A percentile compares a stretch with the other conserved stretches of the same genome.
Evolutionary conservation across 1,140 invertebrate species (phyloP).

Genomic region (Microplitis demolitor): DNA sequence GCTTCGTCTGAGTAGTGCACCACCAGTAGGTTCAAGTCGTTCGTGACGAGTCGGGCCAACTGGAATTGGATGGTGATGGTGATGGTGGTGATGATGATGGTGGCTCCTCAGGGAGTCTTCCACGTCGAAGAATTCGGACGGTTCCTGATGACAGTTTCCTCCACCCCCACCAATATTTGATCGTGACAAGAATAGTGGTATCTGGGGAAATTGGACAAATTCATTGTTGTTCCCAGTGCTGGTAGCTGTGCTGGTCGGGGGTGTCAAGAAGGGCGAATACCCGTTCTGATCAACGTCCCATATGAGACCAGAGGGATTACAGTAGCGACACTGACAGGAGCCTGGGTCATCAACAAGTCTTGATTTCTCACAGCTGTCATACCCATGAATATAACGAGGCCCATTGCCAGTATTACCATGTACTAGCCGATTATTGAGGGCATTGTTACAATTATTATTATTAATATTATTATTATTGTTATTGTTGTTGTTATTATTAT

Average conservation of each 20-base stretch:
- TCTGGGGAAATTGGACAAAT: conserved; percentile 36
- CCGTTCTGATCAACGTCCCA: conserved; percentile 72
- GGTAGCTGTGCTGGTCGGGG: conserved; percentile 28
- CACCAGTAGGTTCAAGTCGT: conserved; percentile 30
- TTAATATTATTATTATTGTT: not conserved
- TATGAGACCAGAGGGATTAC: conserved; percentile 76
- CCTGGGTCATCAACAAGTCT: conserved; percentile 56
- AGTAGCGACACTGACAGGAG: conserved; percentile 79
- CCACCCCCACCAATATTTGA: conserved; percentile 31
- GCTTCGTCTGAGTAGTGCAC: conserved; percentile 63
- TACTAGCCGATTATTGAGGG: conserved; percentile 34
- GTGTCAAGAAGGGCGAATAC: conserved; percentile 60
- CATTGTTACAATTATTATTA: conserved; percentile 23
- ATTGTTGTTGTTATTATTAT: conserved; percentile 22
- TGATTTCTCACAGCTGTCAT: conserved; percentile 44
- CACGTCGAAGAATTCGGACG: conserved; percentile 24
- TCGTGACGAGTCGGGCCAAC: conserved; percentile 57
- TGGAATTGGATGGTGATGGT: conserved; percentile 55
- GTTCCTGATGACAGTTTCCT: conserved; percentile 37
- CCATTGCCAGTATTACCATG: conserved; percentile 36
- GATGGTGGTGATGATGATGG: conserved; percentile 27
- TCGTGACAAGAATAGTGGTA: conserved; percentile 49
- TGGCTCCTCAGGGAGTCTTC: conserved; percentile 9
- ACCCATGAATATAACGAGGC: conserved; percentile 42
- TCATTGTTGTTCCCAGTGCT: conserved; percentile 11